Evolutionary conservation across 2,888 invertebrate genomes (phyloP).

Genomic region (Chrysomela aeneicollis): DNA sequence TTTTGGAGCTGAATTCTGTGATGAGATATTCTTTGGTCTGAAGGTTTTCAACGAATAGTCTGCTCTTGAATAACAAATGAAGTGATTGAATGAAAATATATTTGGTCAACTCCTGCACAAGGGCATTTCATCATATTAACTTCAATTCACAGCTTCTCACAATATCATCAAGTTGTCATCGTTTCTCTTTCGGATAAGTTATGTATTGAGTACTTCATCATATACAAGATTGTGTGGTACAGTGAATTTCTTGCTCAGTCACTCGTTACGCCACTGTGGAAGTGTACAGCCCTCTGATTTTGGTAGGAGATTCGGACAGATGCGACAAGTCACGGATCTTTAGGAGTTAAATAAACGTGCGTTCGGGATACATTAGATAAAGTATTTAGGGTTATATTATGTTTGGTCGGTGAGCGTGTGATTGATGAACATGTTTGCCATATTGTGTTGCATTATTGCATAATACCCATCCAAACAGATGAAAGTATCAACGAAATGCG

Average conservation of each 20-base stretch:
- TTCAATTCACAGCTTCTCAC: too few species aligned
- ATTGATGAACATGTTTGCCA: slow-evolving; percentile 42
- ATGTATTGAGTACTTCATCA: too few species aligned
- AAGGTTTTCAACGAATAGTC: too few species aligned
- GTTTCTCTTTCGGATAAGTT: too few species aligned
- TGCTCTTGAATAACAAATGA: too few species aligned
- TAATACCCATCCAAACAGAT: slow-evolving; percentile 2
- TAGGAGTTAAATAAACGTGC: slow-evolving; percentile 22
- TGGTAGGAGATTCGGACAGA: slow-evolving; percentile 41
- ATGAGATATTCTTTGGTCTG: too few species aligned
- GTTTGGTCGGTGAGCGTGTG: slow-evolving; percentile 39
- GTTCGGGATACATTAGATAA: slow-evolving; percentile 49
- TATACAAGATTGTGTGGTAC: not conserved
- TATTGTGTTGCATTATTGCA: slow-evolving; percentile 27
- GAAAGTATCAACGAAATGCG: not conserved
- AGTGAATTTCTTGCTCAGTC: not conserved
- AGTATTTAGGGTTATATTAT: slow-evolving; percentile 44
- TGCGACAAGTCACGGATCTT: slow-evolving; percentile 52
- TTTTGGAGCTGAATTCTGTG: too few species aligned
- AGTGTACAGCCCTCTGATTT: slow-evolving; percentile 23
- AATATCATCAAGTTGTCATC: too few species aligned
- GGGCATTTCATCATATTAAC: too few species aligned
- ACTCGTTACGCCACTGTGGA: not conserved
- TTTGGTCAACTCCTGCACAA: too few species aligned
- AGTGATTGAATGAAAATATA: too few species aligned